Conservation (phyloP, 2,113 vertebrate genomes). For the Leptodactylus fuscus region DNA sequence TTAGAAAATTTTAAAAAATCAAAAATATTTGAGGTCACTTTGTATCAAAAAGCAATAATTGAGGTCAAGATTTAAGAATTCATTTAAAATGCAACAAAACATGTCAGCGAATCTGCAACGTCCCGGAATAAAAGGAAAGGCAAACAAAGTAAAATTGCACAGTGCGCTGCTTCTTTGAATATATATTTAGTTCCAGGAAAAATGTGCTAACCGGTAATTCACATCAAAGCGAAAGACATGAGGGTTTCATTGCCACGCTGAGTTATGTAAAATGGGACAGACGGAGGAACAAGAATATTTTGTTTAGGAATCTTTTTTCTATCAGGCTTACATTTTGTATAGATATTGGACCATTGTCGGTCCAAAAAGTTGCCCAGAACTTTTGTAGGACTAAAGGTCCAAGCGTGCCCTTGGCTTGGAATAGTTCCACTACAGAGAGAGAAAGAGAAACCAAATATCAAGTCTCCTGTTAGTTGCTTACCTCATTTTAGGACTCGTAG, state of each 20-base stretch:
- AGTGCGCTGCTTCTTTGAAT: neutral
- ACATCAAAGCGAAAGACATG: constrained; percentile 1
- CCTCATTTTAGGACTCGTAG: neutral
- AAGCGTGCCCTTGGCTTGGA: neutral
- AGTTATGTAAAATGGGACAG: no score
- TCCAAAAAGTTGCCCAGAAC: no score
- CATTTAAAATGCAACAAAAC: no score
- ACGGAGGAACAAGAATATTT: neutral
- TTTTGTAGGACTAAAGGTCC: neutral
- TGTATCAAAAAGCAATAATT: no score
- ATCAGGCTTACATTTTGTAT: neutral
- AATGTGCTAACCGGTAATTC: constrained; percentile 24
- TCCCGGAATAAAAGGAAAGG: neutral
- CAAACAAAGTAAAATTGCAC: constrained; percentile 17
- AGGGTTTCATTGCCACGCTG: neutral
- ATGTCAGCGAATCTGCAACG: no score
- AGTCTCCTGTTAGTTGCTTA: neutral
- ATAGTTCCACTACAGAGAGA: neutral
- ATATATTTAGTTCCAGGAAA: constrained; percentile 22
- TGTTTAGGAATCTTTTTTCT: no score
- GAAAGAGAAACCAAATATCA: neutral
- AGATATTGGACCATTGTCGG: neutral
- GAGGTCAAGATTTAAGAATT: no score
- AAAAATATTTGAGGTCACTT: no score
- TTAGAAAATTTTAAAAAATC: no score